Evolutionary conservation across 2,888 invertebrate species (phyloP).

Genomic region (Phyllotreta striolata): DNA sequence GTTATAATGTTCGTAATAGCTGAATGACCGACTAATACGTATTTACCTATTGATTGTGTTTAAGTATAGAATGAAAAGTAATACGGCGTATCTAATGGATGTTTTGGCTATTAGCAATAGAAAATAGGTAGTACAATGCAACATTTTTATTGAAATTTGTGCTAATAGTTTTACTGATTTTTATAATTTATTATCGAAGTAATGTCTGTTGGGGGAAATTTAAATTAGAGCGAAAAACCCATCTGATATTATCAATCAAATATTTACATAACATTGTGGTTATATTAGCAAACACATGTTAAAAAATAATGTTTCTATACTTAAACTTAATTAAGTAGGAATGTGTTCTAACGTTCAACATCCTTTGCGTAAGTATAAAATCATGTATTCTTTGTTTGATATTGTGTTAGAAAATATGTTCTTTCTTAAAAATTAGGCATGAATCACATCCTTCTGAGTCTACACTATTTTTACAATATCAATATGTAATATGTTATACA

Average conservation of each 20-base stretch:
- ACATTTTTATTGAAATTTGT: no score
- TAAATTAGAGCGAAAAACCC: background rate
- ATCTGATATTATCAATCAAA: background rate
- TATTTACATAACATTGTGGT: no score
- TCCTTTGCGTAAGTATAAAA: conserved; percentile 14
- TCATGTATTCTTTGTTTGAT: conserved; percentile 8
- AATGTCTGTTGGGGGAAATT: no score
- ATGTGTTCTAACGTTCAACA: conserved; percentile 10
- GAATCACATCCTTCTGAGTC: conserved; percentile 15
- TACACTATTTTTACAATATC: conserved; percentile 6
- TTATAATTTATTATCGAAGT: no score
- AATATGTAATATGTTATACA: background rate
- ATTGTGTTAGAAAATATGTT: conserved; percentile 11
- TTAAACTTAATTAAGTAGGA: conserved; percentile 4
- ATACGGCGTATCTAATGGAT: no score
- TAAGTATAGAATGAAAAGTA: no score
- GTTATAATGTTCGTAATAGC: no score
- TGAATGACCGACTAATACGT: no score
- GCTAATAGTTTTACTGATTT: no score
- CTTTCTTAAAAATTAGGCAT: conserved; percentile 3
- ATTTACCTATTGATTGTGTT: no score
- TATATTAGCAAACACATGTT: background rate
- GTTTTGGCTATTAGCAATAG: no score
- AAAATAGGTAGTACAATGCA: no score
- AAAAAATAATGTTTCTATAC: background rate